Conservation (phyloP, 2,888 invertebrate species). For the Andrena trimmerana region DNA sequence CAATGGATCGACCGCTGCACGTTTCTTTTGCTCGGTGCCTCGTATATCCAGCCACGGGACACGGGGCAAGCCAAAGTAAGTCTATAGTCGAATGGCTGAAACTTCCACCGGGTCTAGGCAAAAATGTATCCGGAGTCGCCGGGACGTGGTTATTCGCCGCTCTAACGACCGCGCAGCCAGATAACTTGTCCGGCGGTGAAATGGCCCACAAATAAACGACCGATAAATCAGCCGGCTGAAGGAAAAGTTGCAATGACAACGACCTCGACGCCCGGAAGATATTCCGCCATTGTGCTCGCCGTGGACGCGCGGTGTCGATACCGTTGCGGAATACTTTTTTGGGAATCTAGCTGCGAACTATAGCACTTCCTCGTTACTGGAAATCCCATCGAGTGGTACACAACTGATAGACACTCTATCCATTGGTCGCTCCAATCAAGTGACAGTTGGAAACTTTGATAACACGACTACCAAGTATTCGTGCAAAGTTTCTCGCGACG, state of each 20-base stretch:
- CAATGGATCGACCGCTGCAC: slow-evolving; percentile 63
- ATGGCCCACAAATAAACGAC: slow-evolving; percentile 50
- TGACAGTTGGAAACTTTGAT: slow-evolving; percentile 18
- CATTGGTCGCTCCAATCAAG: background rate
- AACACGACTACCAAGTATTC: background rate
- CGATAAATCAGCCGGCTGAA: slow-evolving; percentile 27
- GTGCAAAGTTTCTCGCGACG: background rate
- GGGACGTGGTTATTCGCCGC: slow-evolving; percentile 41
- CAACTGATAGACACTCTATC: slow-evolving; percentile 7
- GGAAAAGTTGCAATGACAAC: slow-evolving; percentile 30
- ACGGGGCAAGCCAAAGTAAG: slow-evolving; percentile 29
- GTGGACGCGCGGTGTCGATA: background rate
- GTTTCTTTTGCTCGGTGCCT: slow-evolving; percentile 49
- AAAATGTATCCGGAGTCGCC: slow-evolving; percentile 63
- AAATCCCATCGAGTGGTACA: background rate
- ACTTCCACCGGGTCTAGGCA: slow-evolving; percentile 62
- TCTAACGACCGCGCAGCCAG: slow-evolving; percentile 49
- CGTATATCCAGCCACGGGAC: slow-evolving; percentile 26
- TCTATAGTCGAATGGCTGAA: slow-evolving; percentile 56
- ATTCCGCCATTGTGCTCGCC: slow-evolving; percentile 20
- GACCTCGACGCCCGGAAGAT: slow-evolving; percentile 27
- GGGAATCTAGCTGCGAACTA: background rate
- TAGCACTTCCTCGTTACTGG: background rate
- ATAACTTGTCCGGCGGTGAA: slow-evolving; percentile 53
- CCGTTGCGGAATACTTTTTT: background rate